Base-by-base conservation (phyloP, 2,888 invertebrate genomes). In the Anoplius nigerrimus region DNA sequence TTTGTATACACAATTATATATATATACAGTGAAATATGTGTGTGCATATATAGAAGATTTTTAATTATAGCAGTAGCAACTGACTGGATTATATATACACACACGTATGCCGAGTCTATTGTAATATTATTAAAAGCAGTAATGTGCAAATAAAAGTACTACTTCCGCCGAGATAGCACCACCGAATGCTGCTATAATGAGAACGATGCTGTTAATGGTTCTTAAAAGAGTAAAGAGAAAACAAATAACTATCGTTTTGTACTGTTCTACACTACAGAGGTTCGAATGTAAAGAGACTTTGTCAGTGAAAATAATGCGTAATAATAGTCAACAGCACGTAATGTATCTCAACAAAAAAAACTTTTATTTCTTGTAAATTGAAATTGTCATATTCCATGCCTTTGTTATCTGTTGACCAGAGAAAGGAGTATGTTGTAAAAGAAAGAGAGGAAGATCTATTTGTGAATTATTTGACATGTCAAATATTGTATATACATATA, bases 401-500 rank as follows among this genome's bases (percentile, higher is more conserved):
- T 76, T 78, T 81, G 76, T 81, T 81, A 78, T 73, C 72, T 81
- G 78, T 81, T 81, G 78, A 82, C 62, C 65, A 61, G 62, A 71
- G 58, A 61, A 24, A 55, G 60, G 70, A 60, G 65, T 69, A 74
- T 63, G 58, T 70, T 66, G 34, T 22, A 58, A 69, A 66, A 48
- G 63, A 62, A 74, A 65, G 57, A 68, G 65, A 61, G 61, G 62
- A 66, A 56, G 69, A 80, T 69, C 73, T 78, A 76, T 78, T 81
- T 81, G 77, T 81, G 78, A 82, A 86, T 84, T 83, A 82, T 86
- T 86, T 84, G 84, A 87, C 82, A 83, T 86, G 86, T 86, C 83
- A 87, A 86, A 87, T 87, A 85, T 82, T 86, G 85, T 86, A 82
- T 83, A 83, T 84, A 79, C 79, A 84, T 81, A 84, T 81, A 82